Base-by-base conservation (phyloP, 2,888 invertebrate genomes). In the Eilema sororculum region DNA sequence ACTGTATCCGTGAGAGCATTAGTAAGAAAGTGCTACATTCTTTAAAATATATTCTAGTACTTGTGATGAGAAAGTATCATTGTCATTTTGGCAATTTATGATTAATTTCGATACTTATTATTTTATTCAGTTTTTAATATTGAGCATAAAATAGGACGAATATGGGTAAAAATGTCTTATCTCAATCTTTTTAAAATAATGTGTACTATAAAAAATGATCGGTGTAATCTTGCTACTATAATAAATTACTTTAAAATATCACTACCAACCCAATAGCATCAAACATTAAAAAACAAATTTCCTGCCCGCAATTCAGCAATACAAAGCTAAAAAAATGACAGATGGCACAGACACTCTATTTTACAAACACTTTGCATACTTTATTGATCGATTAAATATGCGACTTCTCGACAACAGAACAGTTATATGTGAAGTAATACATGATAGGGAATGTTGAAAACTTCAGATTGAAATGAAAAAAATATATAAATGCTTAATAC, bases 401-500 rank as follows among this genome's bases (percentile, higher is more conserved):
- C 46, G 30, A 65, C 28, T 61, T 57, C 65, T 59, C 59, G 69
- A 71, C 33, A 72, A 72, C 57, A 65, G 61, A 64, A 65, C 62
- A 78, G 30, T 20, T 37, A 71, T 37, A 71, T 56, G 41, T 30
- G 60, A 69, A 60, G 22, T 57, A 72, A 67, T 69, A 67, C 1
- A 37, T 64, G n/a, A 76, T 56, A 68, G 52, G 70, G 66, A 76
- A 58, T 74, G 66, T 41, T 68, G 20, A 60, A 71, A 73, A 64
- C 46, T 68, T 64, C 68, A 74, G 65, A 76, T 65, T 52, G 37
- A 67, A 33, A 66, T 46, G 61, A 67, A 65, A 73, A 79, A 78
- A 84, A 85, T 83, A 89, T 84, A 87, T 92, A 92, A 93, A 93
- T 92, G 89, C 91, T 88, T 85, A 78, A 78, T 58, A 60, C 80